Percentiles rank a stretch among this genome's conserved stretches.
These are phyloP conservation scores for Tupaia tana DNA, from an alignment of 2,113 vertebrate species.

Conservation along the genomic window DNA sequence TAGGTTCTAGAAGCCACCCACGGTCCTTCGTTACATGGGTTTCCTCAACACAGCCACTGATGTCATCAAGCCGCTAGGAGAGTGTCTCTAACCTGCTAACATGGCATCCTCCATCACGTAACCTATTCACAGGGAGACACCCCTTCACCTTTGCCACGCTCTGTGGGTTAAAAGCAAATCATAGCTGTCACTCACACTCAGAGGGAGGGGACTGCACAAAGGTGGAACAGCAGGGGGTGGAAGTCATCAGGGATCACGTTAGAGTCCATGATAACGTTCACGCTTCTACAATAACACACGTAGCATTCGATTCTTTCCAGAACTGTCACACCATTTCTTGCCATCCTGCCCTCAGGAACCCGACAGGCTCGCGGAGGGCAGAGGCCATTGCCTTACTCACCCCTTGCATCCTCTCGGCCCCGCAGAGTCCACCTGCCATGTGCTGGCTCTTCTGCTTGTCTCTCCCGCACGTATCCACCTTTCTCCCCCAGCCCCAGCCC, in stretches of 20 bases:
- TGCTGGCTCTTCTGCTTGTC: neutral
- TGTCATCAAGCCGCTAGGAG: neutral
- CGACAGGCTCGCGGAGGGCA: neutral
- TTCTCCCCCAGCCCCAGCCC: neutral
- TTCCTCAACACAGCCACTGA: accelerated
- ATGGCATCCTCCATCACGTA: neutral
- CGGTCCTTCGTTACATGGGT: too few relatives aligned
- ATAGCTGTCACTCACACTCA: neutral
- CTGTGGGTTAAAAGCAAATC: neutral
- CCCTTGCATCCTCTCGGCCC: accelerated
- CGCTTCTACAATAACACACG: neutral
- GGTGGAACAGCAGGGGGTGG: neutral
- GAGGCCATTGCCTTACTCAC: neutral
- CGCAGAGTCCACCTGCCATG: accelerated
- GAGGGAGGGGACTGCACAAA: neutral
- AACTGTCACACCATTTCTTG: neutral
- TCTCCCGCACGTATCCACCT: neutral
- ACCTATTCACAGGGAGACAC: neutral
- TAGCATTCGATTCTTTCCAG: neutral
- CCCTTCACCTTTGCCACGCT: neutral
- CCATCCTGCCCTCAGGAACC: neutral
- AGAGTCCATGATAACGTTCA: neutral
- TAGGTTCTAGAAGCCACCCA: neutral
- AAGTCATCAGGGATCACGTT: too few relatives aligned
- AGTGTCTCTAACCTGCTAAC: neutral